Percentiles rank a stretch among this genome's conserved stretches.
phyloP scores from a whole-genome alignment of 1,140 invertebrate genomes.

The Tetragnatha versicolor region DNA sequence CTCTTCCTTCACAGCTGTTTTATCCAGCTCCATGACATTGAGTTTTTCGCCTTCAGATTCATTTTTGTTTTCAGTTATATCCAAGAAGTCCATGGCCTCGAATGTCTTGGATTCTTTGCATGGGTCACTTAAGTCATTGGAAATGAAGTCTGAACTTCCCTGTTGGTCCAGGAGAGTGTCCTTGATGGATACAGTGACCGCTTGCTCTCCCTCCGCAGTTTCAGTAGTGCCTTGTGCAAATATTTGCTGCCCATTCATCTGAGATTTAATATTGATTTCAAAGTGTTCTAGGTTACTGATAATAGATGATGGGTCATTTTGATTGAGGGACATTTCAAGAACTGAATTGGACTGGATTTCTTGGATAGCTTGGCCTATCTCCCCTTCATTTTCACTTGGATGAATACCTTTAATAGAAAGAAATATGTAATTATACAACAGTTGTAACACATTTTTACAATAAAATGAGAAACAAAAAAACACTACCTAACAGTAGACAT shows the following conservation, averaged over 20 bases:
- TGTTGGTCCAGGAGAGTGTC: constrained; percentile 40
- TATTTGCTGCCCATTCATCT: constrained; percentile 46
- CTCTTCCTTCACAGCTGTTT: not conserved
- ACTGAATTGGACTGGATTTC: constrained; percentile 46
- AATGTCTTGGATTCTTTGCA: constrained; percentile 13
- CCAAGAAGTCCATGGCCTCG: constrained; percentile 42
- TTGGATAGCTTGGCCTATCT: constrained; percentile 51
- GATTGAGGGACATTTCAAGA: constrained; percentile 33
- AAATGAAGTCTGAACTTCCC: constrained; percentile 23
- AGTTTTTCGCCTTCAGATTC: not conserved
- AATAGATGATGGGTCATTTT: constrained; percentile 35
- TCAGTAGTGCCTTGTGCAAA: constrained; percentile 46
- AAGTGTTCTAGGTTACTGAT: constrained; percentile 45
- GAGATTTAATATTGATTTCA: constrained; percentile 44
- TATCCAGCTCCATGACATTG: not conserved
- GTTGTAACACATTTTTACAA: not conserved
- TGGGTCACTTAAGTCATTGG: constrained; percentile 18
- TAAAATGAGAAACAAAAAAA: too few species aligned
- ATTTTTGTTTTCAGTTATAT: constrained; percentile 6
- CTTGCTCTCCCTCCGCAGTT: constrained; percentile 40
- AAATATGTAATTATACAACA: too few species aligned
- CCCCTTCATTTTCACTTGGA: constrained; percentile 27
- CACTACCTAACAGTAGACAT: too few species aligned
- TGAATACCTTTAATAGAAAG: constrained; percentile 9
- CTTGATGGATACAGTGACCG: constrained; percentile 47